Base-by-base conservation (phyloP, 2,113 vertebrate genomes). In the Aptenodytes forsteri region DNA sequence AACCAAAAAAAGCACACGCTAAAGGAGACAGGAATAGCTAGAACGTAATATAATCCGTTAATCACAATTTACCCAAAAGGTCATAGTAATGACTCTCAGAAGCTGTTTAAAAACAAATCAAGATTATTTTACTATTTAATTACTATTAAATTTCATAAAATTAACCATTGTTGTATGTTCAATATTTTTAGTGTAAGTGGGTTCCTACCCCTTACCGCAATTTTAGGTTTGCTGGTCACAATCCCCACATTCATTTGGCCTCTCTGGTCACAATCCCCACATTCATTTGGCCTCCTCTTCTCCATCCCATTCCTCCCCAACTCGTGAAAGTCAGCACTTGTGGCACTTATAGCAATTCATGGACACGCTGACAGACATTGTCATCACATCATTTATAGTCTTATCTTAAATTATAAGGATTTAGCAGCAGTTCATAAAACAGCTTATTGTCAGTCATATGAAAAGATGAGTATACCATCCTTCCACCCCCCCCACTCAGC, bases 61-160 rank as follows among this genome's bases (percentile, higher is more conserved):
- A 83, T 91, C 84, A 80, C 52, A 92, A 76, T 87, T 76, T 80
- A 87, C 55, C 25, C 59, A 6, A 93, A 94, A 96, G 96, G 92
- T 94, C 94, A 94, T 0, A 78, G 66, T 36, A 96, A 89, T 25
- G 66, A 62, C 73, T 87, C 40, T 83, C 78, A 91, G 66, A 76
- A 91, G 91, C 83, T 34, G 29, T 73, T 95, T 40, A 91, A 93
- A 95, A 92, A 64, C 54, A 89, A 83, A 94, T 49, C 26, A 87
- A 73, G 89, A 65, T 70, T 65, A 42, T 58, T 42, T 42, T 42
- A 42, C 42, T 42, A 42, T 42, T 42, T 42, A 42, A 42, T 42
- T 42, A 42, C 42, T 42, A 16, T 42, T 42, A 42, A 42, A 42
- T 42, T 42, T 42, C 42, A 7, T 42, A 6, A 42, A 42, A 42